phyloP scores from a whole-genome alignment of 2,113 vertebrate genomes.

The Tachuris rubrigastra region DNA sequence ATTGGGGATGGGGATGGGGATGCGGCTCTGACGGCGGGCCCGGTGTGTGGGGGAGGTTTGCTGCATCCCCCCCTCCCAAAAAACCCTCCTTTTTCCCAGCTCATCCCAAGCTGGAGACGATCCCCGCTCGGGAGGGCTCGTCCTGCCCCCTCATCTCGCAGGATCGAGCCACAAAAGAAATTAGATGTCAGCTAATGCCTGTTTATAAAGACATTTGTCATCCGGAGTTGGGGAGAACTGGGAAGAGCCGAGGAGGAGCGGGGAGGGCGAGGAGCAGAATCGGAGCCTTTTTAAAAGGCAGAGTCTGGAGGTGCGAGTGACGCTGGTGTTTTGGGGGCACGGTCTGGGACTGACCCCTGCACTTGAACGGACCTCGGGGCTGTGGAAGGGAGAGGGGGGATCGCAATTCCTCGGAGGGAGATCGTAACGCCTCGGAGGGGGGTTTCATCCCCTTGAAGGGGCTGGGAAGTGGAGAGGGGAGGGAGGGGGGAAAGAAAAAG shows the following conservation, averaged over 20 bases:
- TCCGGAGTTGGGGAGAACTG: not conserved
- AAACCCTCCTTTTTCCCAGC: not conserved
- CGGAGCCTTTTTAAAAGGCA: not conserved
- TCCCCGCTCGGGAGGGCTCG: not conserved
- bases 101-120: not conserved
- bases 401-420: not conserved
- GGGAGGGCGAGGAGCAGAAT: not conserved
- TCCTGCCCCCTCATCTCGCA: not conserved
- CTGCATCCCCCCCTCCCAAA: not conserved
- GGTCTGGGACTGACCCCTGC: not conserved
- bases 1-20: not conserved
- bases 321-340: not conserved
- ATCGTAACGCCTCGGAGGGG: not conserved
- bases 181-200: not conserved
- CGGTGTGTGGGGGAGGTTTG: not conserved
- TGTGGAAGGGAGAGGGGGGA: not conserved
- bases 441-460: not conserved
- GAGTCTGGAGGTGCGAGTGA: not conserved
- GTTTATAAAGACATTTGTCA: constrained; percentile 60
- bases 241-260: not conserved
- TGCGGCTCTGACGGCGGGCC: not conserved
- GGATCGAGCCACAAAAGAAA: not conserved
- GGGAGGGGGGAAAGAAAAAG: not conserved
- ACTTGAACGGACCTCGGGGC: not conserved
- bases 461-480: not conserved